Base-by-base conservation (phyloP, 2,113 vertebrate species). In the Addax nasomaculatus region DNA sequence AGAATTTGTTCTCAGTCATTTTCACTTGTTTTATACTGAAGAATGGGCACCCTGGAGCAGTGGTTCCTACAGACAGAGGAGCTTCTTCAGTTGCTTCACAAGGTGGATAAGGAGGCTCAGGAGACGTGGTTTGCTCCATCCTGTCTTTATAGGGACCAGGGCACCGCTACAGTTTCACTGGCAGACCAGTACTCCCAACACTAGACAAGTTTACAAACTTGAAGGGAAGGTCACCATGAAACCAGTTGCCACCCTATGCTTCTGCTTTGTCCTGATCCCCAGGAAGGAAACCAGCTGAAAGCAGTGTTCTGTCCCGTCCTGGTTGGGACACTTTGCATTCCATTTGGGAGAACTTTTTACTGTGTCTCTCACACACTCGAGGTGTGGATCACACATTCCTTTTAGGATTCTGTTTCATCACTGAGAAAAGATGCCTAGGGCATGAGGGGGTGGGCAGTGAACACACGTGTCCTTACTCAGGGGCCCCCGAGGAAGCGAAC, bases 361-460 rank as follows among this genome's bases (percentile, higher is more conserved):
- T 16, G 11, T 12, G 3, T 53, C 30, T 3, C 16, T 7, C 67
- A 21, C 45, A 85, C 33, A 19, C 47, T 9, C 6, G 0, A 6
- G 2, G 30, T 12, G 12, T 7, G 5, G 16, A 10, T 21, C 14
- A 23, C 0, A 39, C 45, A 16, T 3, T 80, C 8, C 16, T 81
- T 36, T 33, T 6, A 33, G 29, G 7, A 36, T 43, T 85, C 12
- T 58, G 51, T 58, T 36, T 62, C 7, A 36, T 30, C 55, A 39
- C 1, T 45, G 10, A 64, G 43, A 30, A 85, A 88, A 64, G 25
- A 19, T 27, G 21, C 0, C 4, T 14, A 36, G 2, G 16, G 57
- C 1, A 1, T 49, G 17, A 51, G 0, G 6, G 1, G 3, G 62
- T 0, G 1, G 10, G 3, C 5, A 12, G 6, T 0, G 6, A 36